Evolutionary conservation across 1,140 invertebrate genomes (phyloP), one percentile per base, ranked within the genome.

Genomic region (Diprion similis): DNA sequence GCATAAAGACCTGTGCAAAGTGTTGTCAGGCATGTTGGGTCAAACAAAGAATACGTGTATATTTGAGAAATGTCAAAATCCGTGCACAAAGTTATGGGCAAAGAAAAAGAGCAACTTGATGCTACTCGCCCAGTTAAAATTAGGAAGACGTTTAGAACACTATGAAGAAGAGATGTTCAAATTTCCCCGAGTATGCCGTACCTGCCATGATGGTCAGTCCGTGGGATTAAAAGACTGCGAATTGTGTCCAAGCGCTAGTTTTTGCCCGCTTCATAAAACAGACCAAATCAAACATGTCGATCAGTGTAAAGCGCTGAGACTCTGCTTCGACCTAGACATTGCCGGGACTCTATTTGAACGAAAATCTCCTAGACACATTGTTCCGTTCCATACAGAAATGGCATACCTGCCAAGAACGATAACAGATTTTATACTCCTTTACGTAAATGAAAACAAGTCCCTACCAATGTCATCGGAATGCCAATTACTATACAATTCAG

Each of bases 121-220:
- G 79, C 70, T 84, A 51, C 0, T 82, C 15, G 78, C 78, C 1
- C 69, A 71, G 47, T 47, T 81, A 11, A 81, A 80, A 37, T 51
- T 85, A 1, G 37, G 46, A 7, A 69, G 83, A 46, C 77, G 75
- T 66, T 51, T 86, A 8, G 46, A 80, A 6, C 19, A 73, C 0
- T 82, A 83, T 46, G 84, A 86, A 68, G 76, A 80, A 13, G 71
- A 85, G 64, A 83, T 85, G 78, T 81, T 86, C 66, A 81, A 79
- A 73, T 86, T 83, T 73, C 78, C 80, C 10, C 77, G 75, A 76
- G 76, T 75, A 8, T 86, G 84, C 46, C 8, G 51, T 10, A 65
- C 81, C 9, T 85, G 84, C 47, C 79, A 83, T 18, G 73, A 84
- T 46, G 77, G 11, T 37, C 45, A 79, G 65, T 24, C 45, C 37